phyloP scores from a whole-genome alignment of 2,888 invertebrate species.

The Epiperipatus broadwayi region DNA sequence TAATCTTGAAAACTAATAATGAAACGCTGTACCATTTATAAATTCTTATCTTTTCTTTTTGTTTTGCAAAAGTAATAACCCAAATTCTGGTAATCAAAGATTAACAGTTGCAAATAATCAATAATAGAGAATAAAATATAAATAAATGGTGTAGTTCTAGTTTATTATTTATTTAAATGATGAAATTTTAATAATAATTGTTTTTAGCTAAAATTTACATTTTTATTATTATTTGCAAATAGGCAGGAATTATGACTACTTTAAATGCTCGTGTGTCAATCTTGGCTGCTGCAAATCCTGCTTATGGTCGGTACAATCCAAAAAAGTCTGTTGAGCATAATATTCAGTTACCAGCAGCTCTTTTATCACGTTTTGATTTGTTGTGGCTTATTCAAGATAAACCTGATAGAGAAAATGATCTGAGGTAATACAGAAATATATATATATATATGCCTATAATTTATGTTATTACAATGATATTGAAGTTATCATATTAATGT shows the following conservation, averaged over 20 bases:
- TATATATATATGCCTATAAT: too few relatives aligned
- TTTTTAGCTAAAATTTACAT: too few relatives aligned
- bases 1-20: too few relatives aligned
- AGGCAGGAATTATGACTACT: conserved; percentile 96
- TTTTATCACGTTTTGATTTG: conserved; percentile 84
- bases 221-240: conserved; percentile 18
- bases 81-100: too few relatives aligned
- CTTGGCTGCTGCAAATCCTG: conserved; percentile 95
- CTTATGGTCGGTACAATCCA: conserved; percentile 92
- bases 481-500: too few relatives aligned
- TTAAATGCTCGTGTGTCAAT: conserved; percentile 93
- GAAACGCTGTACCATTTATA: too few relatives aligned
- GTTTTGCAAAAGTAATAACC: too few relatives aligned
- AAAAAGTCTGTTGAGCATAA: conserved; percentile 87
- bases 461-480: too few relatives aligned
- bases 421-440: too few relatives aligned
- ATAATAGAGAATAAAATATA: background rate
- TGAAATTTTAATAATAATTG: conserved; percentile 3
- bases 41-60: too few relatives aligned
- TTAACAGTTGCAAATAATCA: too few relatives aligned
- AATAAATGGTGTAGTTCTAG: conserved; percentile 1
- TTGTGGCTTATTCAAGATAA: conserved; percentile 81
- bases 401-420: conserved; percentile 45
- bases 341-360: conserved; percentile 87
- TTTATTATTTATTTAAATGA: background rate